phyloP scores from a whole-genome alignment of 30 jellyfish, hydroid and myxozoan genomes.

The Turritopsis dohrnii region DNA sequence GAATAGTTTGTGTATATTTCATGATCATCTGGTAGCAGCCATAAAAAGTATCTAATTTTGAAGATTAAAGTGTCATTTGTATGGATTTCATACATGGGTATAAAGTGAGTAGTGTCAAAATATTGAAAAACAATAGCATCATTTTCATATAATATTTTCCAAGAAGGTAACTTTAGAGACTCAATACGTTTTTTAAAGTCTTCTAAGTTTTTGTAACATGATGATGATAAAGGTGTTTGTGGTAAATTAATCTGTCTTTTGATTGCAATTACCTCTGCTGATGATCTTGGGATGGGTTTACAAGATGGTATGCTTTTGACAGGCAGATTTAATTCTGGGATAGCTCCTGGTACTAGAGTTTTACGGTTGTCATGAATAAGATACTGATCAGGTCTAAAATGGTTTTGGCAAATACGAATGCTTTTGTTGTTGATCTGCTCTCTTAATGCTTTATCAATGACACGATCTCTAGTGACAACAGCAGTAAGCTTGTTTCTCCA shows the following conservation, averaged over 20 bases:
- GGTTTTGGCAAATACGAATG: slow-evolving; percentile 48
- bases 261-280: neutral
- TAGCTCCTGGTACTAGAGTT: no score
- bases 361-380: neutral
- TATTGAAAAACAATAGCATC: neutral
- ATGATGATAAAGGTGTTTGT: neutral
- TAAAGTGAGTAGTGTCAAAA: neutral
- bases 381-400: slow-evolving; percentile 25
- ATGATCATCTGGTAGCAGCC: neutral
- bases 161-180: neutral
- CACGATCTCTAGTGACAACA: slow-evolving; percentile 48
- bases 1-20: neutral
- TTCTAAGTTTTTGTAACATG: neutral
- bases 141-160: neutral
- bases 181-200: neutral
- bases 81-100: neutral
- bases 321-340: neutral
- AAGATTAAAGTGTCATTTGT: neutral
- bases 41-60: neutral
- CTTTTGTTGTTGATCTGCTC: slow-evolving; percentile 35
- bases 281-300: neutral
- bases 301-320: neutral
- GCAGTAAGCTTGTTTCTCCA: slow-evolving; percentile 51
- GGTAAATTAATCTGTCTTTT: neutral
- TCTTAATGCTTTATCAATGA: slow-evolving; percentile 34